These are phyloP conservation scores for Synanceia verrucosa DNA, from an alignment of 2,797 vertebrate genomes.

Conservation along the genomic window DNA sequence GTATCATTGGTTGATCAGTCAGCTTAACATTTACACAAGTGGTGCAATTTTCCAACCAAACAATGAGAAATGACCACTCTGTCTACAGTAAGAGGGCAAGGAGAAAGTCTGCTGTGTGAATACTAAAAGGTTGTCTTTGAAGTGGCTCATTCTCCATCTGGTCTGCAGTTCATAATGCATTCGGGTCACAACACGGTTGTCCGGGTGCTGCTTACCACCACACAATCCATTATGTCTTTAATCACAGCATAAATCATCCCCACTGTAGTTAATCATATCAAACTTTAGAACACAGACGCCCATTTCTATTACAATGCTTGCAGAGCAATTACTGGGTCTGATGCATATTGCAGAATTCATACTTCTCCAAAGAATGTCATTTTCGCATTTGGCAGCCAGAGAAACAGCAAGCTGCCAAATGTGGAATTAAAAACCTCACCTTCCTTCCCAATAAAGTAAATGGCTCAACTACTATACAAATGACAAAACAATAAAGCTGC, in stretches of 20 bases:
- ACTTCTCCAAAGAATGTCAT: conserved; percentile 36
- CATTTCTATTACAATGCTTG: conserved; percentile 54
- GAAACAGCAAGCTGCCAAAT: conserved; percentile 41
- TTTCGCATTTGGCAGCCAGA: conserved; percentile 43
- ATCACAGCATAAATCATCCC: conserved; percentile 76
- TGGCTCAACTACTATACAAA: conserved; percentile 18
- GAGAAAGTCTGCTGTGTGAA: conserved; percentile 27
- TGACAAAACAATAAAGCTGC: conserved; percentile 24
- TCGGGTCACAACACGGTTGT: conserved; percentile 68
- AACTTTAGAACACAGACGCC: conserved; percentile 61
- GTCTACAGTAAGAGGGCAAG: conserved; percentile 10
- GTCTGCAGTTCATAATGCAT: conserved; percentile 58
- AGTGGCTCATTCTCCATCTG: conserved; percentile 37
- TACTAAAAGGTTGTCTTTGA: conserved; percentile 40
- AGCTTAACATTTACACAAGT: conserved; percentile 42
- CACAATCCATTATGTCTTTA: conserved; percentile 75
- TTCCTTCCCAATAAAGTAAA: conserved; percentile 35
- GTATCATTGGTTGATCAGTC: conserved; percentile 9
- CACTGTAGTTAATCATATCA: conserved; percentile 72
- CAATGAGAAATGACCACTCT: conserved; percentile 32
- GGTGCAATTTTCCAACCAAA: conserved; percentile 30
- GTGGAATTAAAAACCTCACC: conserved; percentile 52
- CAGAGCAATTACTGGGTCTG: conserved; percentile 63
- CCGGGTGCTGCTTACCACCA: conserved; percentile 46
- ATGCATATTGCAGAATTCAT: conserved; percentile 54